Evolutionary conservation across 92 coral and sea anemone genomes (phyloP).

Genomic region (Palythoa grandiflora): DNA sequence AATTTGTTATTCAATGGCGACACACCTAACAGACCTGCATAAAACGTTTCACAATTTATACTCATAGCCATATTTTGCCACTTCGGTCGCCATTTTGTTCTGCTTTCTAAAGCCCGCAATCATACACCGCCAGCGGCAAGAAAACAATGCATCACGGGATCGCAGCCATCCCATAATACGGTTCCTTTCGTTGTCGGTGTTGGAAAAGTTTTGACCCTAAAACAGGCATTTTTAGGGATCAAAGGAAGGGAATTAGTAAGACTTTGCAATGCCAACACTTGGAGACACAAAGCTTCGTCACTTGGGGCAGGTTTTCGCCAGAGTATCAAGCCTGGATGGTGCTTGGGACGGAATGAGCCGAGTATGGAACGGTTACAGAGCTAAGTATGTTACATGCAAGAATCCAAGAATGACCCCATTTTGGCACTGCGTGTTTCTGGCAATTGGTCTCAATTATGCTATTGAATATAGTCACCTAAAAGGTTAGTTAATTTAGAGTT

Average conservation of each 20-base stretch:
- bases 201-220: background rate
- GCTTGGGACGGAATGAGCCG: conserved; percentile 85
- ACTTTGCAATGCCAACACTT: conserved; percentile 72
- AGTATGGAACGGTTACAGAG: conserved; percentile 88
- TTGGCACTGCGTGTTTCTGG: conserved; percentile 77
- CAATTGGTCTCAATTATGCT: conserved; percentile 83
- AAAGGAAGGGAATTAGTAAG: background rate
- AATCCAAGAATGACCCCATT: conserved; percentile 91
- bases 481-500: conserved; percentile 56
- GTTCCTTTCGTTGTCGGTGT: conserved; percentile 50
- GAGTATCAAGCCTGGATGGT: conserved; percentile 65
- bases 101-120: background rate
- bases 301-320: conserved; percentile 73
- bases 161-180: conserved; percentile 70
- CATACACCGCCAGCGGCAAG: conserved; percentile 7
- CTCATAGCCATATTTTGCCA: background rate
- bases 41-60: background rate
- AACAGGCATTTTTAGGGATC: conserved; percentile 25
- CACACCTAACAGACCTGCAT: background rate
- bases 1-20: background rate
- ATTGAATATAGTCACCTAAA: conserved; percentile 84
- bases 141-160: conserved; percentile 63
- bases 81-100: conserved; percentile 1
- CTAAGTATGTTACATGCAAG: conserved; percentile 85
- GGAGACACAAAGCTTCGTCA: conserved; percentile 86